A percentile compares a stretch with the other conserved stretches of the same genome.
These are phyloP conservation scores for Leptinotarsa peninsularis DNA, from an alignment of 2,888 invertebrate genomes.

Conservation along the genomic window DNA sequence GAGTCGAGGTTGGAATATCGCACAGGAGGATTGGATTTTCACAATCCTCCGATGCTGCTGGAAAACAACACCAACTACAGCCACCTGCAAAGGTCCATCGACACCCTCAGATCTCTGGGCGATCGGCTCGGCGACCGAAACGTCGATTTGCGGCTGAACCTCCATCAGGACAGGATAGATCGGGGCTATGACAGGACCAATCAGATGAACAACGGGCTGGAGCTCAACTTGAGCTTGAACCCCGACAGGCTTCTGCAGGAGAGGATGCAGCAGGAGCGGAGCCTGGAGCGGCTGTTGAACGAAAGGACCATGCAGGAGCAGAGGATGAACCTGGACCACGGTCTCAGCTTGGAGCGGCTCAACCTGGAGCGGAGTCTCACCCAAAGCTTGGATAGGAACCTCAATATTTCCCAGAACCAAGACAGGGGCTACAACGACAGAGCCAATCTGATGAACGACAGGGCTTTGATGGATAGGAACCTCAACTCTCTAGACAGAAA, in stretches of 20 bases:
- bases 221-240: conserved; percentile 62
- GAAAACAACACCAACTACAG: conserved; percentile 63
- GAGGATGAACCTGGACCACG: conserved; percentile 58
- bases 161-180: conserved; percentile 57
- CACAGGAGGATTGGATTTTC: conserved; percentile 65
- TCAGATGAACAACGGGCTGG: conserved; percentile 57
- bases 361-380: conserved; percentile 60
- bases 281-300: conserved; percentile 60
- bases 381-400: conserved; percentile 56
- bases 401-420: conserved; percentile 47
- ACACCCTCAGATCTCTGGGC: conserved; percentile 64
- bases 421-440: conserved; percentile 46
- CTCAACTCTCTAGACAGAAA: conserved; percentile 54
- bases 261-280: conserved; percentile 59
- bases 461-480: conserved; percentile 60
- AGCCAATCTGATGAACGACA: conserved; percentile 44
- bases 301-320: conserved; percentile 57
- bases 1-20: conserved; percentile 66
- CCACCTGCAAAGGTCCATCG: conserved; percentile 65
- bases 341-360: conserved; percentile 59
- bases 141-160: conserved; percentile 63
- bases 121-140: conserved; percentile 65
- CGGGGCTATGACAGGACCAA: conserved; percentile 51
- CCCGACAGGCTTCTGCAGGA: conserved; percentile 59
- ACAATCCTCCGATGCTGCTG: conserved; percentile 61